A percentile compares a stretch with the other conserved stretches of the same genome.
Evolutionary conservation across 2,797 vertebrate genomes (phyloP).

Genomic region (Rachycentron canadum): DNA sequence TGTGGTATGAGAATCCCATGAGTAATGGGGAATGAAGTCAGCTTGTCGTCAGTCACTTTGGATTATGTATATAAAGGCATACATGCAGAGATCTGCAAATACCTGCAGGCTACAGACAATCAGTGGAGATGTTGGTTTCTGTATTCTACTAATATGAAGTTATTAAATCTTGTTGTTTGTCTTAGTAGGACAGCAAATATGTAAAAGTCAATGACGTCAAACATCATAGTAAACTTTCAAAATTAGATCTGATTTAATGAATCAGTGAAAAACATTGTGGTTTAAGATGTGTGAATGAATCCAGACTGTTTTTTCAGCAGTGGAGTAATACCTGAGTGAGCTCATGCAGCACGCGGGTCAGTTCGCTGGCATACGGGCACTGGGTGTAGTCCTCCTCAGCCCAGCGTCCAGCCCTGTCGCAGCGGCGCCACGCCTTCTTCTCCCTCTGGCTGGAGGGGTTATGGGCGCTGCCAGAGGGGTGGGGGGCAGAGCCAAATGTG

Average conservation of each 20-base stretch:
- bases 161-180: conserved; percentile 13
- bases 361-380: conserved; percentile 90
- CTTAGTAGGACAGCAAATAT: conserved; percentile 11
- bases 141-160: conserved; percentile 11
- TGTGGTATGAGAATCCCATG: conserved; percentile 31
- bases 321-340: conserved; percentile 88
- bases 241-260: background rate
- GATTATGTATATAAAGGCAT: conserved; percentile 21
- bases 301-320: background rate
- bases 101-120: conserved; percentile 39
- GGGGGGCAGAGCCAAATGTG: conserved; percentile 80
- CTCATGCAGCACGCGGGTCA: conserved; percentile 90
- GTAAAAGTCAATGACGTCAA: conserved; percentile 8
- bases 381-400: conserved; percentile 91
- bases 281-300: background rate
- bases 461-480: conserved; percentile 57
- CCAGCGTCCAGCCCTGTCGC: conserved; percentile 89
- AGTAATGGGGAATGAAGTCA: conserved; percentile 24
- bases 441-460: conserved; percentile 67
- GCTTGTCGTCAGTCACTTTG: conserved; percentile 22
- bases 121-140: conserved; percentile 16
- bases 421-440: conserved; percentile 91
- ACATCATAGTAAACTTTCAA: background rate
- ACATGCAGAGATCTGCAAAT: conserved; percentile 28
- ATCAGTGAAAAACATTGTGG: background rate